Base-by-base conservation (phyloP, 2,888 invertebrate genomes). In the Chrysolina americana region DNA sequence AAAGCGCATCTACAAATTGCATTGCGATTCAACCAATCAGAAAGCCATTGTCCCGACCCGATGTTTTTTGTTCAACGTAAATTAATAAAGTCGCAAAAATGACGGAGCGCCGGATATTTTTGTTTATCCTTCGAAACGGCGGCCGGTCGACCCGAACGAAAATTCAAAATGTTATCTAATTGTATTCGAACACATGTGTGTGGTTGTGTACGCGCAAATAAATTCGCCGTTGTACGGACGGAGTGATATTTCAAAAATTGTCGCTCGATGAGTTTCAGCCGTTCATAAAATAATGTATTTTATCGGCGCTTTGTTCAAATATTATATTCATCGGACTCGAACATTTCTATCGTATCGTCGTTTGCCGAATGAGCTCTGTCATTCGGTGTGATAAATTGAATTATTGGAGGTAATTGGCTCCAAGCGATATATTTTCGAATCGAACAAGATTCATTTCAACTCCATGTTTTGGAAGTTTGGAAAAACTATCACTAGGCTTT, bases 11-110 rank as follows among this genome's bases (percentile, higher is more conserved):
- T 86, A 88, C 88, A 88, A 88, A 88, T 88, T 88, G 87, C 88
- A 87, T 87, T 88, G 87, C 87, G 87, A 88, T 86, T 86, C 87
- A 88, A 82, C 87, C 87, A 88, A 88, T 88, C 88, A 88, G 87
- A 88, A 88, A 88, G 82, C 83, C 86, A 87, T 88, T 88, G 88
- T 88, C 78, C 75, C 79, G 78, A 81, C 83, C 83, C 77, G 82
- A 82, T 81, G 83, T 84, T 83, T 85, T 85, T 86, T 85, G 73
- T 71, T 70, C 70, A 62, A 79, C 76, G 77, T 81, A 84, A 85
- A 86, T 86, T 85, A 86, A 86, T 85, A 85, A 84, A 85, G 80
- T 84, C 80, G 76, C 80, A 84, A 84, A 85, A 85, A 82, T 78
- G 28, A 28, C 28, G 71, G 79, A 19, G 64, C 63, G 74, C 70